These are phyloP conservation scores for Dicyrtomina minuta DNA, from an alignment of 2,888 invertebrate species.

Conservation along the genomic window DNA sequence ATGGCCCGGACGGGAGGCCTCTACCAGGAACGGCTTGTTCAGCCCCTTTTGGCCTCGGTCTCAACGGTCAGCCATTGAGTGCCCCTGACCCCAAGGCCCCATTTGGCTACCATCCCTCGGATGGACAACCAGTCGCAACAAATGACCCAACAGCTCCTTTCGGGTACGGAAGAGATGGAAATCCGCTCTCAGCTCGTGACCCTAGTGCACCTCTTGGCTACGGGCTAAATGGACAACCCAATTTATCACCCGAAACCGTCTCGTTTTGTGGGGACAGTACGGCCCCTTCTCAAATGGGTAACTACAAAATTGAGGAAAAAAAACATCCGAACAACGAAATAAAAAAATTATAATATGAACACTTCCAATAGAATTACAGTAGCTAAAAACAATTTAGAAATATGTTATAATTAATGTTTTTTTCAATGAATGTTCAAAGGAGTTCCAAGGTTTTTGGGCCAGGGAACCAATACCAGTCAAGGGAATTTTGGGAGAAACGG, in stretches of 20 bases:
- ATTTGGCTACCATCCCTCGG: constrained; percentile 25
- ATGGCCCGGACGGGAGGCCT: constrained; percentile 24
- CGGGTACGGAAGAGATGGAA: constrained; percentile 6
- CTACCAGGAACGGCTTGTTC: constrained; percentile 1
- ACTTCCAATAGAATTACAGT: no score
- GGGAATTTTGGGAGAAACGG: not conserved
- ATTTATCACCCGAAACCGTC: constrained; percentile 14
- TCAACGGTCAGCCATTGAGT: not conserved
- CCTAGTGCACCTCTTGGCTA: constrained; percentile 24
- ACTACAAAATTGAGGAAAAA: no score
- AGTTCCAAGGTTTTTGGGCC: no score
- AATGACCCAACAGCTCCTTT: constrained; percentile 30
- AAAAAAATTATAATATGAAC: no score
- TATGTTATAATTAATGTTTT: no score
- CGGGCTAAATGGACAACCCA: not conserved
- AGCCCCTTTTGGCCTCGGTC: constrained; percentile 19
- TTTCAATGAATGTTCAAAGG: no score
- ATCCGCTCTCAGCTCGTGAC: constrained; percentile 14
- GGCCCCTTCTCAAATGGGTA: no score
- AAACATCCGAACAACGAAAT: no score
- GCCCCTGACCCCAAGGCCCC: constrained; percentile 18
- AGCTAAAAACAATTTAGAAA: no score
- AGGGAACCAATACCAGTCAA: no score
- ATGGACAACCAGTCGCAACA: constrained; percentile 17
- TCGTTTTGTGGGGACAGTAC: constrained; percentile 28